Evolutionary conservation across 2,888 invertebrate genomes (phyloP).

Genomic region (Lumbricus terrestris): DNA sequence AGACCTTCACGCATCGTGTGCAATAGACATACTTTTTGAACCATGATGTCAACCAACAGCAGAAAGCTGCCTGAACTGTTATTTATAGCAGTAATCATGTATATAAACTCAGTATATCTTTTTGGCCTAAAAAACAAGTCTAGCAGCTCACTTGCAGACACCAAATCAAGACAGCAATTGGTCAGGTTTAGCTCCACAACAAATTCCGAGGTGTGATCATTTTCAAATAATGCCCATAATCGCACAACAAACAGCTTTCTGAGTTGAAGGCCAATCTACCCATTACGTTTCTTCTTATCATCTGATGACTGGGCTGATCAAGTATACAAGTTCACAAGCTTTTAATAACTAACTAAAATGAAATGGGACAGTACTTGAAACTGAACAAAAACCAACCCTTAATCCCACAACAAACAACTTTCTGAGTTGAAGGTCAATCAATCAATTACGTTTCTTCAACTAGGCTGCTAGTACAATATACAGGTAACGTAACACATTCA

Average conservation of each 20-base stretch:
- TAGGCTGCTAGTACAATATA: neutral
- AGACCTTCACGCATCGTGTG: neutral
- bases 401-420: neutral
- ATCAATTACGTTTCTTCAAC: neutral
- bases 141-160: neutral
- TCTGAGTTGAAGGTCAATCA: neutral
- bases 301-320: too few relatives aligned
- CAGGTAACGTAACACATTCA: neutral
- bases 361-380: neutral
- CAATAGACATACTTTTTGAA: neutral
- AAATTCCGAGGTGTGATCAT: too few relatives aligned
- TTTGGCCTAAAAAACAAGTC: neutral
- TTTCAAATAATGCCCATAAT: neutral
- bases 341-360: too few relatives aligned
- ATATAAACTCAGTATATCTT: neutral
- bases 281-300: too few relatives aligned
- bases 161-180: neutral
- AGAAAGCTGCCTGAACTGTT: neutral
- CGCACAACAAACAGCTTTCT: neutral
- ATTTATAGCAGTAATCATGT: neutral
- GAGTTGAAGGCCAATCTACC: too few relatives aligned
- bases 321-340: too few relatives aligned
- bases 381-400: neutral
- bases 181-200: too few relatives aligned
- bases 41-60: neutral